Percentiles rank a stretch among this genome's conserved stretches.
Evolutionary conservation across 2,888 invertebrate species (phyloP).

Genomic region (Drosophila mercatorum): DNA sequence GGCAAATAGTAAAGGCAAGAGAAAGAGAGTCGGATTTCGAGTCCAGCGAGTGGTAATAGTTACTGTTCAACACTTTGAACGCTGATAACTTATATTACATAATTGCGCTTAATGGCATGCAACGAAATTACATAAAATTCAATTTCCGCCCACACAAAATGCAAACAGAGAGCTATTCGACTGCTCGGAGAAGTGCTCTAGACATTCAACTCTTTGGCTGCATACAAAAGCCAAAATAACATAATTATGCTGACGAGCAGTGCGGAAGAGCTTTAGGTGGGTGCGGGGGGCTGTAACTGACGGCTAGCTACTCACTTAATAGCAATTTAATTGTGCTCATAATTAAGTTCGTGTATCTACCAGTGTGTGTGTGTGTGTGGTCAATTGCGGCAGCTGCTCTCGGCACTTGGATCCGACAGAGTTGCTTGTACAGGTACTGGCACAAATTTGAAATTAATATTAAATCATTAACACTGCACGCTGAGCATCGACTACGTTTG

Average conservation of each 20-base stretch:
- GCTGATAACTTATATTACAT: constrained; percentile 54
- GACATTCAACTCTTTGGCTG: constrained; percentile 33
- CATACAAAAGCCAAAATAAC: constrained; percentile 59
- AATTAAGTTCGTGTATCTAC: constrained; percentile 44
- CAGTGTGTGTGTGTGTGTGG: constrained; percentile 17
- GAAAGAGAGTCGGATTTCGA: neutral
- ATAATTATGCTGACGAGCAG: constrained; percentile 58
- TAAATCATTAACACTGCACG: constrained; percentile 41
- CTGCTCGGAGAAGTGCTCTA: constrained; percentile 1
- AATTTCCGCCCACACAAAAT: constrained; percentile 57
- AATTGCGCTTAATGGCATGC: constrained; percentile 74
- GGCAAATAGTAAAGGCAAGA: neutral
- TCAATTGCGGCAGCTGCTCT: constrained; percentile 21
- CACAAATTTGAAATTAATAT: constrained; percentile 39
- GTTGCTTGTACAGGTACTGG: constrained; percentile 10
- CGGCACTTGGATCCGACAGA: constrained; percentile 5
- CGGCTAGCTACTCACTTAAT: constrained; percentile 59
- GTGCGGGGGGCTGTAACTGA: constrained; percentile 3
- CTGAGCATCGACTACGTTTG: constrained; percentile 10
- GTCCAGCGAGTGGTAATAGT: constrained; percentile 17
- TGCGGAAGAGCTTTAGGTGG: neutral
- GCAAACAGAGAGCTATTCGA: constrained; percentile 7
- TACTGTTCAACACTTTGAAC: constrained; percentile 52
- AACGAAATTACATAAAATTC: constrained; percentile 74
- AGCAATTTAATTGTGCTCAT: constrained; percentile 71